A percentile compares a stretch with the other conserved stretches of the same genome.
Evolutionary conservation across 2,797 vertebrate species (phyloP).

Genomic region (Melanogrammus aeglefinus): DNA sequence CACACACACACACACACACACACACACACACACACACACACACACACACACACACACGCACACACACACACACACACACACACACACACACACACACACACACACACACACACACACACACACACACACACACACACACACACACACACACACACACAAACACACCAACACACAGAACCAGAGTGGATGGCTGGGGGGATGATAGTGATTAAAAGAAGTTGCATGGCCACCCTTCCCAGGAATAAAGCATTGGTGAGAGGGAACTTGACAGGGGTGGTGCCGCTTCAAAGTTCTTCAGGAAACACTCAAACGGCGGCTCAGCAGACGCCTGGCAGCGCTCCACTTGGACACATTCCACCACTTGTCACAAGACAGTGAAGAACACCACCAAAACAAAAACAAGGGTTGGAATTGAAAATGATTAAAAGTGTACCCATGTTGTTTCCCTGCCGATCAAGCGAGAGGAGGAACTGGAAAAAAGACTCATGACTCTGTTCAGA

Average conservation of each 20-base stretch:
- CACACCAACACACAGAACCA: neutral
- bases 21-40: neutral
- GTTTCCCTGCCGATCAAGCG: slow-evolving; percentile 14
- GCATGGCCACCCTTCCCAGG: slow-evolving; percentile 39
- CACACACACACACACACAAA: neutral
- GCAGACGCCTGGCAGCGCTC: too few species aligned
- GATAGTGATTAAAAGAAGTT: slow-evolving; percentile 57
- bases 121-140: neutral
- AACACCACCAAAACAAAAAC: neutral
- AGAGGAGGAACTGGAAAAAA: neutral
- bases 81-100: slow-evolving; percentile 16
- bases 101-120: slow-evolving; percentile 15
- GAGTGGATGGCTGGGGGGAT: slow-evolving; percentile 42
- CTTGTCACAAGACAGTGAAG: slow-evolving; percentile 16
- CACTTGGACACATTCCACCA: neutral
- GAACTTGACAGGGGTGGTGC: slow-evolving; percentile 44
- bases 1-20: neutral
- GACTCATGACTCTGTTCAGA: neutral
- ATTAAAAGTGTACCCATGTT: neutral
- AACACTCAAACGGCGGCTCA: slow-evolving; percentile 12
- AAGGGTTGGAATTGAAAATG: neutral
- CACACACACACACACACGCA: slow-evolving; percentile 22
- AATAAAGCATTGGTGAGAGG: slow-evolving; percentile 54
- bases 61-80: slow-evolving; percentile 6
- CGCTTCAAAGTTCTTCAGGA: slow-evolving; percentile 54